Percentiles rank a stretch among this genome's conserved stretches.
phyloP scores from a whole-genome alignment of 2,797 vertebrate species.

The Melanotaenia pygmaea region DNA sequence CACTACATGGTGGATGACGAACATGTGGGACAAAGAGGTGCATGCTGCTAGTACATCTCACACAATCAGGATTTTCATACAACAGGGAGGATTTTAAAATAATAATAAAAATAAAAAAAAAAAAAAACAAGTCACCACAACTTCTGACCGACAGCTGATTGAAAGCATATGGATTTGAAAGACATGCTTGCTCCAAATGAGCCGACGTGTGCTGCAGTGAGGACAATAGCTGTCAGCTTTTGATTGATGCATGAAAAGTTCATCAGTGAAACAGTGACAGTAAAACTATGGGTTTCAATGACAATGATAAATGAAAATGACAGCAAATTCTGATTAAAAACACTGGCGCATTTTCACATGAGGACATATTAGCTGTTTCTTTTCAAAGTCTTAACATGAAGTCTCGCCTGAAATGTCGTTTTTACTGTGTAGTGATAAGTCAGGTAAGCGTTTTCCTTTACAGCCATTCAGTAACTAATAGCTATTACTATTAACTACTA shows the following conservation, averaged over 20 bases:
- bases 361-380: background rate
- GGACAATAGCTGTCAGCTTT: background rate
- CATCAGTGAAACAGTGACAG: constrained; percentile 8
- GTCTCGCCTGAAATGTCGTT: too few relatives aligned
- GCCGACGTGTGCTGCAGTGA: background rate
- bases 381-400: too few relatives aligned
- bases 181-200: constrained; percentile 11
- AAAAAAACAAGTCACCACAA: constrained; percentile 4
- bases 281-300: background rate
- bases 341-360: background rate
- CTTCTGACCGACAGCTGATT: constrained; percentile 23
- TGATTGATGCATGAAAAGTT: constrained; percentile 25
- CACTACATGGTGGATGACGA: constrained; percentile 46
- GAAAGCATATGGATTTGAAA: constrained; percentile 17
- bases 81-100: constrained; percentile 5
- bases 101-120: background rate
- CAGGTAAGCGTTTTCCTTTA: background rate
- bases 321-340: constrained; percentile 3
- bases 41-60: constrained; percentile 32
- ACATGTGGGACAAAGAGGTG: constrained; percentile 26
- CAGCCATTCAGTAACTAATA: background rate
- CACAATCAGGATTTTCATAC: constrained; percentile 36
- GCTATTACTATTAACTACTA: background rate
- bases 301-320: constrained; percentile 9
- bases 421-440: background rate